These are phyloP conservation scores for Megalurothrips usitatus DNA, from an alignment of 2,888 invertebrate genomes.

Conservation along the genomic window DNA sequence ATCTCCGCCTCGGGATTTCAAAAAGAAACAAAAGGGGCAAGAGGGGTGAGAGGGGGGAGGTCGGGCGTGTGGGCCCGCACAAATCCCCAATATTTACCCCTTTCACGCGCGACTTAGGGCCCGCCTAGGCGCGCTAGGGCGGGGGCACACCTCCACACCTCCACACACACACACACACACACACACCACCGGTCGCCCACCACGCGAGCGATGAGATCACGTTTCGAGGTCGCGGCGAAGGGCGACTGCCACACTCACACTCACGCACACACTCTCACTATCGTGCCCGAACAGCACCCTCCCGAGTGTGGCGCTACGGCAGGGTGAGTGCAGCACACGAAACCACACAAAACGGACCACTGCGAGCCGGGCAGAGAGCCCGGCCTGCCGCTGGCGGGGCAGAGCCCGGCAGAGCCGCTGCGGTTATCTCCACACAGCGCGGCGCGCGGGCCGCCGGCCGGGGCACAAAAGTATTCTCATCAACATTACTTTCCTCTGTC, in stretches of 20 bases:
- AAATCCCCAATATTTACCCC: conserved; percentile 1
- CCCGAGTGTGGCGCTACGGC: too few relatives aligned
- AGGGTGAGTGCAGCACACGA: background rate
- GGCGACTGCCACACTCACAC: too few relatives aligned
- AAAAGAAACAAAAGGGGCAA: background rate
- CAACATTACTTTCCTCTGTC: conserved; percentile 14
- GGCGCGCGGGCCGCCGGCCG: background rate
- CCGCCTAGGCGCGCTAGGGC: background rate
- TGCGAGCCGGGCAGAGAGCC: too few relatives aligned
- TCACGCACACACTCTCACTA: too few relatives aligned
- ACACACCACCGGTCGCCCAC: background rate
- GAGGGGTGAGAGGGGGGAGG: background rate
- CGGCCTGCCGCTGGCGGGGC: too few relatives aligned
- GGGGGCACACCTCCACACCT: background rate
- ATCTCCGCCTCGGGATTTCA: too few relatives aligned
- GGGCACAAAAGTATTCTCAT: conserved; percentile 8
- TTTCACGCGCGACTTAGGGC: conserved; percentile 1
- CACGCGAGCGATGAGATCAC: background rate
- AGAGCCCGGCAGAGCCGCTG: too few relatives aligned
- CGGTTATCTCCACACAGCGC: conserved; percentile 7
- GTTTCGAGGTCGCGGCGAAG: background rate
- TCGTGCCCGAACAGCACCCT: too few relatives aligned
- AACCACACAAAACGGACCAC: background rate
- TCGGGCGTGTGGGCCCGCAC: background rate
- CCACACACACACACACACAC: background rate